These are phyloP conservation scores for Helostoma temminkii DNA, from an alignment of 2,797 vertebrate genomes.

Conservation along the genomic window DNA sequence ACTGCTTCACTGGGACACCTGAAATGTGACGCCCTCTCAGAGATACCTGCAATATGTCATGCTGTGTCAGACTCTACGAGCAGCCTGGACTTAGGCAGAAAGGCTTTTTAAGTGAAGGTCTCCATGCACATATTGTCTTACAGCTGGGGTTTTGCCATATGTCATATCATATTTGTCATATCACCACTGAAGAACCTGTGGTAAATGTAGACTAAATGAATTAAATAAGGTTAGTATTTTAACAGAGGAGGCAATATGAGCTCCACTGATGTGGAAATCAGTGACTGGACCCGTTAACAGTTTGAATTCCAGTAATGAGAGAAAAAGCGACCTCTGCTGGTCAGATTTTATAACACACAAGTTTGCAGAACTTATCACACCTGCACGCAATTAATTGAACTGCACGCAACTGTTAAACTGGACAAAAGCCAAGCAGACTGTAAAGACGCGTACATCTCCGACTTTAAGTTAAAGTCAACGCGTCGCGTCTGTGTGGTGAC, in stretches of 20 bases:
- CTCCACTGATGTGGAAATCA: not conserved
- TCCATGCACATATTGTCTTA: constrained; percentile 49
- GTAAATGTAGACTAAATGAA: constrained; percentile 1
- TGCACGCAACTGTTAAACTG: not conserved
- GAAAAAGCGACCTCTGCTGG: constrained; percentile 61
- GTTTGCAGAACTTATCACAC: not conserved
- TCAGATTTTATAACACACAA: constrained; percentile 5
- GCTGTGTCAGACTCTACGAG: constrained; percentile 56
- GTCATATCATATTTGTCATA: no score
- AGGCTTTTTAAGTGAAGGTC: constrained; percentile 39
- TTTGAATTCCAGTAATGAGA: not conserved
- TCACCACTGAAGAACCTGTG: constrained; percentile 2
- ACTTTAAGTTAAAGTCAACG: accelerated
- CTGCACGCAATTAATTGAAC: not conserved
- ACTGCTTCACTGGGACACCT: constrained; percentile 40
- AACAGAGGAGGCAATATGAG: not conserved
- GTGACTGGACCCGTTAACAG: not conserved
- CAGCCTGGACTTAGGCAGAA: constrained; percentile 30
- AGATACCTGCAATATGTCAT: constrained; percentile 63
- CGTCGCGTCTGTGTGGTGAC: not conserved
- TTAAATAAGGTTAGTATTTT: not conserved
- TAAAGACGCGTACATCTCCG: not conserved
- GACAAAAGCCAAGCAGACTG: not conserved
- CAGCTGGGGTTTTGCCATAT: constrained; percentile 26
- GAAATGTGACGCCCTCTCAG: constrained; percentile 66